Evolutionary conservation across 2,888 invertebrate species (phyloP).

Genomic region (Hartigia nigra): DNA sequence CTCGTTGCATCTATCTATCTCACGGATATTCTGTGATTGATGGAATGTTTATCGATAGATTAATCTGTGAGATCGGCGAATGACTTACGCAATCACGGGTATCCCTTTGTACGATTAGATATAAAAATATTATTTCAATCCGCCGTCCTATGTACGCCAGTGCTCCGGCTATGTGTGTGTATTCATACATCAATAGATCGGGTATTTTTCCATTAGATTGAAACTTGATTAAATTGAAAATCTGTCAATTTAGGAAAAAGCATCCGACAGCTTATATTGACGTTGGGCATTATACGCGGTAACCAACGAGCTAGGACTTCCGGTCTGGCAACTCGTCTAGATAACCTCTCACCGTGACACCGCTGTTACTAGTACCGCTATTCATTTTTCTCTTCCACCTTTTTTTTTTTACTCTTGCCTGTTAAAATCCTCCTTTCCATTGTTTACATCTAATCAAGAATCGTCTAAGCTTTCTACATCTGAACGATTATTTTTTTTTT

Average conservation of each 20-base stretch:
- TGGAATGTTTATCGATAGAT: slow-evolving; percentile 61
- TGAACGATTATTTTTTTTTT: neutral
- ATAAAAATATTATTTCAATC: slow-evolving; percentile 60
- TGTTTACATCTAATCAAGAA: neutral
- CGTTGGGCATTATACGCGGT: slow-evolving; percentile 58
- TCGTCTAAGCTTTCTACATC: neutral
- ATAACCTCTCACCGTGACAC: slow-evolving; percentile 43
- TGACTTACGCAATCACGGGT: slow-evolving; percentile 48
- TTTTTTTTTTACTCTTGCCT: neutral
- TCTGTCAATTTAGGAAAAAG: slow-evolving; percentile 65
- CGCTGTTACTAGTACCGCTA: slow-evolving; percentile 5
- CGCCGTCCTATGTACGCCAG: slow-evolving; percentile 17
- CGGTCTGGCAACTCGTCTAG: slow-evolving; percentile 56
- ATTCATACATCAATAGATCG: slow-evolving; percentile 58
- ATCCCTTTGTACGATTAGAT: slow-evolving; percentile 59
- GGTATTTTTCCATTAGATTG: slow-evolving; percentile 65
- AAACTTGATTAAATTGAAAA: slow-evolving; percentile 66
- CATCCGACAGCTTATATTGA: slow-evolving; percentile 63
- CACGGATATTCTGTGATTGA: slow-evolving; percentile 44
- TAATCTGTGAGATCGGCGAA: slow-evolving; percentile 56
- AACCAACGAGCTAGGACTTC: slow-evolving; percentile 26
- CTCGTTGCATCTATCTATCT: neutral
- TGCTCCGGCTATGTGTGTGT: neutral
- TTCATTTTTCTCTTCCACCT: neutral
- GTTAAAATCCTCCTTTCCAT: neutral